phyloP scores from a whole-genome alignment of 2,888 invertebrate genomes.

The Pollenia griseotomentosa region DNA sequence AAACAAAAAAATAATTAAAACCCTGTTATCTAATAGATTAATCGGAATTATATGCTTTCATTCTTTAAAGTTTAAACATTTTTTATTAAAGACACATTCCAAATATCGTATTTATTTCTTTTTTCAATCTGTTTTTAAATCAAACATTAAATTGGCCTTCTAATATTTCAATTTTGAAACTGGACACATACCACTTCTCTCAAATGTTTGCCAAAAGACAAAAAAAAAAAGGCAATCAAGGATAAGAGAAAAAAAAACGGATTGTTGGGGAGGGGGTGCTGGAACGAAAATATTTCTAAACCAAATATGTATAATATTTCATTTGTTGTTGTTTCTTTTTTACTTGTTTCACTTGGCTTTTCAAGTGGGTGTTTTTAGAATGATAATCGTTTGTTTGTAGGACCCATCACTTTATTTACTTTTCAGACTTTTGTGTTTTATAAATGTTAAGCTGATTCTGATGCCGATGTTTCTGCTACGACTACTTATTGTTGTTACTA shows the following conservation, averaged over 20 bases:
- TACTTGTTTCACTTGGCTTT: conserved; percentile 12
- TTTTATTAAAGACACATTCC: no score
- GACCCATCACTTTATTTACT: conserved; percentile 49
- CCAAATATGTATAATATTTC: conserved; percentile 18
- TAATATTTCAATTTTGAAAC: conserved; percentile 11
- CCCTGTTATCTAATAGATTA: no score
- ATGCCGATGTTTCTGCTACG: background rate
- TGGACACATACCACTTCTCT: background rate
- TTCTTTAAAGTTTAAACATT: no score
- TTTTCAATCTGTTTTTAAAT: conserved; percentile 10
- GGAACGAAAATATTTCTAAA: background rate
- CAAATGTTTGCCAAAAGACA: background rate
- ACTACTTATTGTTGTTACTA: background rate
- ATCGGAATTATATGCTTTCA: no score
- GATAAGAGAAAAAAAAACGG: background rate
- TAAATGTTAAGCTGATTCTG: conserved; percentile 8
- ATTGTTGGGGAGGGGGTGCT: background rate
- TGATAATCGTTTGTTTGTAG: conserved; percentile 45
- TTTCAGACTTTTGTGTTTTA: conserved; percentile 22
- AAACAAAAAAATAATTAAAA: no score
- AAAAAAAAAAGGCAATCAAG: background rate
- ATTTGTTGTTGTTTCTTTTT: background rate
- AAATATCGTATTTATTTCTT: background rate
- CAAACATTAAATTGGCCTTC: conserved; percentile 11
- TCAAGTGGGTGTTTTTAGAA: conserved; percentile 36